Evolutionary conservation across 2,888 invertebrate genomes (phyloP).

Genomic region (Drosophila merina): DNA sequence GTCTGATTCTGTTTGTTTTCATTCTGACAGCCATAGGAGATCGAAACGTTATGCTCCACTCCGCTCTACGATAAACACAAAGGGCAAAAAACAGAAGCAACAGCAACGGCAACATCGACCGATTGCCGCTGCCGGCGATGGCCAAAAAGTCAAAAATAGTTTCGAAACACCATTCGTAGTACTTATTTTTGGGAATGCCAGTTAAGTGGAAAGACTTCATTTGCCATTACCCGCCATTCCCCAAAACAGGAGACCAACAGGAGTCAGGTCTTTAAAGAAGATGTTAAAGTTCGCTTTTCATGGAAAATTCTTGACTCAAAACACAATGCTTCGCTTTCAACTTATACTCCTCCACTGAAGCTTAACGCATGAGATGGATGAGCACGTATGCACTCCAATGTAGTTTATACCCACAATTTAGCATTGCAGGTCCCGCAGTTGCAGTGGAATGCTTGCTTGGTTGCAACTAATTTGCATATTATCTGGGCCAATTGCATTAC

Average conservation of each 20-base stretch:
- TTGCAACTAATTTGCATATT: constrained; percentile 72
- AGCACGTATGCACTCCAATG: constrained; percentile 51
- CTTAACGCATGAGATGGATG: constrained; percentile 18
- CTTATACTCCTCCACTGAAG: constrained; percentile 39
- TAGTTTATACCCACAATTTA: constrained; percentile 74
- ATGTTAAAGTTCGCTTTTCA: background rate
- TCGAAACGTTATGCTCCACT: constrained; percentile 35
- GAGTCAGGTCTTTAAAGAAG: background rate
- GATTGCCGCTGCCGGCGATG: constrained; percentile 48
- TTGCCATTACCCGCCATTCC: constrained; percentile 16
- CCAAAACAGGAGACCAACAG: constrained; percentile 3
- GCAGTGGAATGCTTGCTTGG: constrained; percentile 60
- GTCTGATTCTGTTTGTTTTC: constrained; percentile 50
- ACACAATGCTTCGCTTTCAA: constrained; percentile 37
- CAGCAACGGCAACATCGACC: constrained; percentile 40
- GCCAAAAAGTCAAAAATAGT: constrained; percentile 70
- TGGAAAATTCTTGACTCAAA: constrained; percentile 10
- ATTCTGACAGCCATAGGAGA: constrained; percentile 48
- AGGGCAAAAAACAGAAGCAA: constrained; percentile 18
- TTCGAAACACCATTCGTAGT: constrained; percentile 71
- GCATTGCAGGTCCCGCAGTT: constrained; percentile 61
- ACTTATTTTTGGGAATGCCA: constrained; percentile 49
- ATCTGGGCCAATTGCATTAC: constrained; percentile 64
- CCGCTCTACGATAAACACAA: constrained; percentile 62
- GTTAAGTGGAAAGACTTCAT: constrained; percentile 36